Evolutionary conservation across 2,888 invertebrate species (phyloP).

Genomic region (Melinaea menophilus): DNA sequence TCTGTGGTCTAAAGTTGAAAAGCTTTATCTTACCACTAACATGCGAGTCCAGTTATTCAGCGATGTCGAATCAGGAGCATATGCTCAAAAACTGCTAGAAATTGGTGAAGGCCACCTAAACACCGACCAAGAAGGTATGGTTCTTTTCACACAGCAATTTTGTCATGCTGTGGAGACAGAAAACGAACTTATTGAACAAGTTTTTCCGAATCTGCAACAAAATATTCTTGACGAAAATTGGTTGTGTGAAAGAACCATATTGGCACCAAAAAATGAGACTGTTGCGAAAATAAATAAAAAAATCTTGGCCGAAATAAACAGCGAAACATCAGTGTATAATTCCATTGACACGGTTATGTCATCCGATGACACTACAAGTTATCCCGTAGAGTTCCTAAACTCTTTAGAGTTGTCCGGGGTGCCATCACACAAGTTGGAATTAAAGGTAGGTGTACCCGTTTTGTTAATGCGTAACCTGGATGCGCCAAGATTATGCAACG

Average conservation of each 20-base stretch:
- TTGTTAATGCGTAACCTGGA: constrained; percentile 34
- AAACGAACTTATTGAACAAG: constrained; percentile 31
- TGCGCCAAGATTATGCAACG: constrained; percentile 33
- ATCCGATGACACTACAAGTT: constrained; percentile 28
- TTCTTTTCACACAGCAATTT: constrained; percentile 34
- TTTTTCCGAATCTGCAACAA: constrained; percentile 34
- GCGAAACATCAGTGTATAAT: constrained; percentile 28
- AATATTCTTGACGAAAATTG: constrained; percentile 34
- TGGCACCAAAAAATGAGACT: constrained; percentile 37
- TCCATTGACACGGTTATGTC: constrained; percentile 35
- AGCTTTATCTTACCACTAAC: constrained; percentile 34
- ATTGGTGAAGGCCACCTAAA: constrained; percentile 34
- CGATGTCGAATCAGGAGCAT: constrained; percentile 33
- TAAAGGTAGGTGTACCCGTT: constrained; percentile 33
- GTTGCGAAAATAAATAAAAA: constrained; percentile 37
- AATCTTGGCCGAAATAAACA: constrained; percentile 30
- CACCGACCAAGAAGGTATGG: constrained; percentile 33
- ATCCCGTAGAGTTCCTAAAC: constrained; percentile 37
- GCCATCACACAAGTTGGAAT: constrained; percentile 31
- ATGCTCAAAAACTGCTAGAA: constrained; percentile 32
- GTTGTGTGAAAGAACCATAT: constrained; percentile 36
- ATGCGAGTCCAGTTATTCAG: constrained; percentile 36
- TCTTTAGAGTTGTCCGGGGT: constrained; percentile 36
- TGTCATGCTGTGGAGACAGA: constrained; percentile 25
- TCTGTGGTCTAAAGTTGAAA: constrained; percentile 32